Conservation (phyloP, 2,888 invertebrate species). For the Lasius fuliginosus region DNA sequence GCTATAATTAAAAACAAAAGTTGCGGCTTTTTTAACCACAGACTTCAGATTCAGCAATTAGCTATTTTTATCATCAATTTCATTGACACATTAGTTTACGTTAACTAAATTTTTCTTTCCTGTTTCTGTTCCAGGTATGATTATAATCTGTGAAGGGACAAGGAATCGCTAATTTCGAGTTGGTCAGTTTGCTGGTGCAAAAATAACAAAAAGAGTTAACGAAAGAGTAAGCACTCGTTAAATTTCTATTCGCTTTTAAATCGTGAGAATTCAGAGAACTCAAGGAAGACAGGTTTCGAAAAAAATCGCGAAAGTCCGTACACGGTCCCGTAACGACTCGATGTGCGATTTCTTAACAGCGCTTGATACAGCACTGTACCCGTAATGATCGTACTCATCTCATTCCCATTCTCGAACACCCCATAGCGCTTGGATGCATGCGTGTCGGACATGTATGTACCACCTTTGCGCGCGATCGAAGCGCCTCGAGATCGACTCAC, state of each 20-base stretch:
- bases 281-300: not conserved
- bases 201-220: too few relatives aligned
- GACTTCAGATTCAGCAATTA: not conserved
- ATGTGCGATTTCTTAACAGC: conserved; percentile 22
- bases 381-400: conserved; percentile 74
- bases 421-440: conserved; percentile 74
- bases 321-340: conserved; percentile 8
- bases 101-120: conserved; percentile 5
- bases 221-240: not conserved
- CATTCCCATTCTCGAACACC: conserved; percentile 73
- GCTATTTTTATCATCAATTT: not conserved
- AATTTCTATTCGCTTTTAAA: not conserved
- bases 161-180: not conserved
- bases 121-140: conserved; percentile 43
- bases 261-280: not conserved
- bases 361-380: conserved; percentile 59
- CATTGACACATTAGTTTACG: not conserved
- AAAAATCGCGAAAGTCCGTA: conserved; percentile 4
- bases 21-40: not conserved
- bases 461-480: conserved; percentile 79
- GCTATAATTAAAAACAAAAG: not conserved
- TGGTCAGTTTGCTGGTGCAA: not conserved
- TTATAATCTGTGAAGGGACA: not conserved
- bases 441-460: conserved; percentile 74
- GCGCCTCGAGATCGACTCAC: conserved; percentile 73